These are phyloP conservation scores for Crocallis elinguaria DNA, from an alignment of 2,888 invertebrate genomes.

Conservation along the genomic window DNA sequence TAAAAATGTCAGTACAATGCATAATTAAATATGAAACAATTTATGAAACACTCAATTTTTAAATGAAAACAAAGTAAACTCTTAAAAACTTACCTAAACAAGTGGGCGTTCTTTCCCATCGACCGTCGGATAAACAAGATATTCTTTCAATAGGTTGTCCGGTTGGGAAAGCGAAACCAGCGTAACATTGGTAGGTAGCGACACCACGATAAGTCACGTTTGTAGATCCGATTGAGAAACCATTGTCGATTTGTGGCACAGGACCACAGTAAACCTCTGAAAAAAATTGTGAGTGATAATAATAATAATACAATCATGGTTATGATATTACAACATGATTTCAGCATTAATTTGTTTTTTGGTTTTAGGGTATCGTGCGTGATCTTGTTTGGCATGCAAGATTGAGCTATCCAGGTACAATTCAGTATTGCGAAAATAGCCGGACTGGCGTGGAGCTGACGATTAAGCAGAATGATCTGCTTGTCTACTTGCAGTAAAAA, in stretches of 20 bases:
- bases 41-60: too few relatives aligned
- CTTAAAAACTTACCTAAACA: conserved; percentile 92
- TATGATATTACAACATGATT: too few relatives aligned
- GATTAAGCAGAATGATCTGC: too few relatives aligned
- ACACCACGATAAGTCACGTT: conserved; percentile 97
- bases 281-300: conserved; percentile 40
- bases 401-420: too few relatives aligned
- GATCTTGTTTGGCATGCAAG: too few relatives aligned
- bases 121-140: conserved; percentile 94
- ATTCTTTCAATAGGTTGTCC: conserved; percentile 94
- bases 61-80: too few relatives aligned
- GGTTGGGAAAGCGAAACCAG: conserved; percentile 96
- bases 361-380: too few relatives aligned
- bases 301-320: too few relatives aligned
- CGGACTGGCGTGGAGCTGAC: too few relatives aligned
- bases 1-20: background rate
- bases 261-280: conserved; percentile 97
- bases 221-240: conserved; percentile 97
- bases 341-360: too few relatives aligned
- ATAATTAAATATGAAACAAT: background rate
- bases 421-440: too few relatives aligned
- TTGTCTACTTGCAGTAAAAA: too few relatives aligned
- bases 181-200: conserved; percentile 98
- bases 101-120: conserved; percentile 96
- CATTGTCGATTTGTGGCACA: conserved; percentile 98